A percentile compares a stretch with the other conserved stretches of the same genome.
These are phyloP conservation scores for Atta cephalotes DNA, from an alignment of 1,140 invertebrate genomes.

Conservation along the genomic window DNA sequence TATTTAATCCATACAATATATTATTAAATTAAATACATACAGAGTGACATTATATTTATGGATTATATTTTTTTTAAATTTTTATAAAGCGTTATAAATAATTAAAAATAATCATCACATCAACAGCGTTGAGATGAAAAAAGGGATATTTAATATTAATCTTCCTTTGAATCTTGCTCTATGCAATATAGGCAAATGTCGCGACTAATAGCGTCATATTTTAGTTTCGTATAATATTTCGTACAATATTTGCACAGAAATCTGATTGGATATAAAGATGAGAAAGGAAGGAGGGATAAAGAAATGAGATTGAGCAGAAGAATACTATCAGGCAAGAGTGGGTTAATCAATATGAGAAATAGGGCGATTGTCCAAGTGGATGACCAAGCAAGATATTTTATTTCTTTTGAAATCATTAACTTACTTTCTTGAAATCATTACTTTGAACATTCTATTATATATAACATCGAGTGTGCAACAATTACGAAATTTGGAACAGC, in stretches of 20 bases:
- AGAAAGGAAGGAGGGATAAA: background rate
- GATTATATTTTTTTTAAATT: background rate
- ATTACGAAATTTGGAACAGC: constrained; percentile 16
- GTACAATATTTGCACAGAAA: constrained; percentile 13
- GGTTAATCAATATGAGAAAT: constrained; percentile 49
- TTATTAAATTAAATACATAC: background rate
- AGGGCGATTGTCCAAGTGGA: constrained; percentile 22
- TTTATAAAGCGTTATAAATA: background rate
- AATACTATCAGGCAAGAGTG: background rate
- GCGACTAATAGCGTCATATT: constrained; percentile 1
- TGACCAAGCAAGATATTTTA: constrained; percentile 14
- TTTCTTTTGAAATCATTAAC: constrained; percentile 28
- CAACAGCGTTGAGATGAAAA: background rate
- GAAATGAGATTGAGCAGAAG: constrained; percentile 34
- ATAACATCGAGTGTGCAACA: background rate
- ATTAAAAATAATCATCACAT: background rate
- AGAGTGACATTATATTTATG: background rate
- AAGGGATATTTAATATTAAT: background rate
- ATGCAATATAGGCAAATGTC: constrained; percentile 1
- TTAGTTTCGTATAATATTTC: constrained; percentile 9
- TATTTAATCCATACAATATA: background rate
- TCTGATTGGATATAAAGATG: constrained; percentile 19
- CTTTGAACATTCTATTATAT: background rate
- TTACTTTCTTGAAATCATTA: background rate
- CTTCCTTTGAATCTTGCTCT: background rate